Percentiles rank a stretch among this genome's conserved stretches.
Evolutionary conservation across 2,797 vertebrate genomes (phyloP).

Genomic region (Falco concolor): DNA sequence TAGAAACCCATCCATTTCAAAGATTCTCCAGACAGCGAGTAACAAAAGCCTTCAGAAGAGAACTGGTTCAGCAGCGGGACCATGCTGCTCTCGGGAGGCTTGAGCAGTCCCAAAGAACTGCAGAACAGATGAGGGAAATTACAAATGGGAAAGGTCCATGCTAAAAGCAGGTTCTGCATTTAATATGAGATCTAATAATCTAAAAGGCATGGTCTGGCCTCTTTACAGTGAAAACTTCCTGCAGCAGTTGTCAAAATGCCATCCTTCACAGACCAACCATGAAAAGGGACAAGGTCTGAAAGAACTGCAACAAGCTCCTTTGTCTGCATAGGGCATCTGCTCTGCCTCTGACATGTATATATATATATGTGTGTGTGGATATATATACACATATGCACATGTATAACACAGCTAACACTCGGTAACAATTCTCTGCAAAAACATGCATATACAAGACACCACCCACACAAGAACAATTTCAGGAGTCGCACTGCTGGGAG

Average conservation of each 20-base stretch:
- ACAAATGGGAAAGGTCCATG: background rate
- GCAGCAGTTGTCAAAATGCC: background rate
- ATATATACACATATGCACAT: too few relatives aligned
- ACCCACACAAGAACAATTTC: background rate
- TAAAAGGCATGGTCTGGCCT: background rate
- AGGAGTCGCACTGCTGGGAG: background rate
- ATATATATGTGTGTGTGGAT: too few relatives aligned
- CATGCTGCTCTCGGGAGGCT: background rate
- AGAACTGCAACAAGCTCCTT: background rate
- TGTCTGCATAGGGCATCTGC: rapidly evolving
- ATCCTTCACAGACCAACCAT: background rate
- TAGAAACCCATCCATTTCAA: background rate
- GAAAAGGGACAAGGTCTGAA: background rate
- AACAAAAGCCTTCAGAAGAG: background rate
- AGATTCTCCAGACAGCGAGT: background rate
- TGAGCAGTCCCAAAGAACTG: background rate
- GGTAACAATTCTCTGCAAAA: background rate
- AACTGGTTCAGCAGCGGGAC: background rate
- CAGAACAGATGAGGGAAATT: background rate
- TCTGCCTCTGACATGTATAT: background rate
- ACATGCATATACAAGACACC: rapidly evolving
- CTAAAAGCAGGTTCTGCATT: background rate
- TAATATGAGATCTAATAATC: background rate
- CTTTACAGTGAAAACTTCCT: background rate
- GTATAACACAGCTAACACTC: background rate